Evolutionary conservation across 1,140 invertebrate species (phyloP).

Genomic region (Leguminivora glycinivorella): DNA sequence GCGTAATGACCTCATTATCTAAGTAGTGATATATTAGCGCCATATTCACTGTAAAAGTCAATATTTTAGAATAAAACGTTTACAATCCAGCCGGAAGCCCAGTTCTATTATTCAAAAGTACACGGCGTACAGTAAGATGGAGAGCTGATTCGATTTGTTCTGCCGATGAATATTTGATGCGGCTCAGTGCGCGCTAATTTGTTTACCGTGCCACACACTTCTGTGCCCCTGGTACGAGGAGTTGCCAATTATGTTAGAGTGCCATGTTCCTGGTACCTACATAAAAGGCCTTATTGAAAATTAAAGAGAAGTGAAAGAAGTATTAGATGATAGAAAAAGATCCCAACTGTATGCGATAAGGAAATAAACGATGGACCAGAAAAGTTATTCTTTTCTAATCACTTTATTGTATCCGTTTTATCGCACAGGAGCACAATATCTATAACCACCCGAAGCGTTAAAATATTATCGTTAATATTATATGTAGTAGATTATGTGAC

Average conservation of each 20-base stretch:
- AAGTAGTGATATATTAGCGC: no score
- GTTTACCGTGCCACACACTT: slow-evolving; percentile 71
- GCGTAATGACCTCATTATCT: no score
- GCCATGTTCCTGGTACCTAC: background rate
- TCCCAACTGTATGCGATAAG: no score
- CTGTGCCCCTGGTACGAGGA: slow-evolving; percentile 58
- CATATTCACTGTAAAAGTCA: no score
- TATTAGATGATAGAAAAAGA: no score
- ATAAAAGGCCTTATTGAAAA: background rate
- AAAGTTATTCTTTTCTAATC: no score
- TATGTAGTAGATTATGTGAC: no score
- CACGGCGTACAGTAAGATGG: slow-evolving; percentile 60
- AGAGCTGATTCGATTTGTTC: slow-evolving; percentile 75
- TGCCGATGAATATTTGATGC: slow-evolving; percentile 75
- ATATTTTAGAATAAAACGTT: background rate
- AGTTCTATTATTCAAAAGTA: slow-evolving; percentile 51
- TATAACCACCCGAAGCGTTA: no score
- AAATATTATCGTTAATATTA: no score
- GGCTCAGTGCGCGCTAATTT: slow-evolving; percentile 76
- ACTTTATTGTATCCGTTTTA: no score
- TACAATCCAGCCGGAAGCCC: slow-evolving; percentile 30
- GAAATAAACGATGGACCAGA: no score
- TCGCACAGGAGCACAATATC: no score
- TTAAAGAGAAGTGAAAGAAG: background rate
- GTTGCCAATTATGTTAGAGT: slow-evolving; percentile 38